Percentiles rank a stretch among this genome's conserved stretches.
These are phyloP conservation scores for Pachyseris speciosa DNA, from an alignment of 64 coral and sea anemone genomes.

Conservation along the genomic window DNA sequence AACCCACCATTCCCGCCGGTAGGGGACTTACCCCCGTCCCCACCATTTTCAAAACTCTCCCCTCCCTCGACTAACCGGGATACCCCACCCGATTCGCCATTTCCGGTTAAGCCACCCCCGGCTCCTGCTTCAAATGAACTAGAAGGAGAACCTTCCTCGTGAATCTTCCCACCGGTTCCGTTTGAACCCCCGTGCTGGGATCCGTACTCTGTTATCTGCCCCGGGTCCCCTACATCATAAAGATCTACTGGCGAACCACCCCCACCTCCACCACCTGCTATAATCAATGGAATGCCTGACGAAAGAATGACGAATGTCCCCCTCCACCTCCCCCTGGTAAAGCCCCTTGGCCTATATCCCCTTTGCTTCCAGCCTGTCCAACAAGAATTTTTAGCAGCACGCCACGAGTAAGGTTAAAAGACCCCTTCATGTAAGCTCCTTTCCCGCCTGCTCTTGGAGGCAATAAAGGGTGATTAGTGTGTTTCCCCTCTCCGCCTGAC, in stretches of 20 bases:
- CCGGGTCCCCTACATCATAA: no score
- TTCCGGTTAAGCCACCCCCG: conserved; percentile 51
- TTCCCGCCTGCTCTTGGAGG: background rate
- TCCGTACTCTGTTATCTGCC: no score
- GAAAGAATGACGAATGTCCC: no score
- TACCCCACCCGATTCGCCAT: conserved; percentile 1
- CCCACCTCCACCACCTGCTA: conserved; percentile 75
- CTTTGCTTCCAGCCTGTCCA: no score
- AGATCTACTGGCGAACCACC: conserved; percentile 4
- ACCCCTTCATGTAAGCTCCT: conserved; percentile 61
- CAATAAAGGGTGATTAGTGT: background rate
- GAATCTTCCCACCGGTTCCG: no score
- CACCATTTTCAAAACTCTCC: no score
- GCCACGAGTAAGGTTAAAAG: conserved; percentile 29
- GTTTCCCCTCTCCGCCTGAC: conserved; percentile 44
- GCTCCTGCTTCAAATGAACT: no score
- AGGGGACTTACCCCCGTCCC: conserved; percentile 4
- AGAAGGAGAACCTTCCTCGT: no score
- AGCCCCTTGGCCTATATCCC: background rate
- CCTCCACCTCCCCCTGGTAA: conserved; percentile 75
- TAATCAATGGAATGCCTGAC: no score
- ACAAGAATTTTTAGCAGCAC: no score
- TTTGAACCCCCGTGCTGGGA: no score
- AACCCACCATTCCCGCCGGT: conserved; percentile 44
- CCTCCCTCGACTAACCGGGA: background rate